Evolutionary conservation across 2,888 invertebrate genomes (phyloP).

Genomic region (Apamea crenata): DNA sequence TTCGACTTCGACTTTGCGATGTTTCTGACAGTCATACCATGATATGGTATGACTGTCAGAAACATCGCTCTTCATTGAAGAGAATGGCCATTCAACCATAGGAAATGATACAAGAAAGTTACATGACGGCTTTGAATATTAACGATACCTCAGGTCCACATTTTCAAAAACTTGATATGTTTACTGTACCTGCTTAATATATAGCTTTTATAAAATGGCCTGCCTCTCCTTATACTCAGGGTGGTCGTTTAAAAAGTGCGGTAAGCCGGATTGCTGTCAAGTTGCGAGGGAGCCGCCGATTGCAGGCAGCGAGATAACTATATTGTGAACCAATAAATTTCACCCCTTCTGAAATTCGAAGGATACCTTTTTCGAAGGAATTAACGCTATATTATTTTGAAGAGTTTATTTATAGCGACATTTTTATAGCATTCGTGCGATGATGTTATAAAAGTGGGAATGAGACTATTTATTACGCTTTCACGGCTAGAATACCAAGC

Average conservation of each 20-base stretch:
- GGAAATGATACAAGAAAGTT: neutral
- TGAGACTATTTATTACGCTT: constrained; percentile 1
- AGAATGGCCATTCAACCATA: neutral
- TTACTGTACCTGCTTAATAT: neutral
- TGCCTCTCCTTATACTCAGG: constrained; percentile 19
- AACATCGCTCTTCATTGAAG: no score
- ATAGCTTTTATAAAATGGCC: neutral
- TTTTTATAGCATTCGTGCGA: constrained; percentile 16
- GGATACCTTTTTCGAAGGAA: constrained; percentile 23
- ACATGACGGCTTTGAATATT: neutral
- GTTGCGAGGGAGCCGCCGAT: constrained; percentile 33
- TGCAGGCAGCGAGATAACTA: constrained; percentile 47
- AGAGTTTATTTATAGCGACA: constrained; percentile 18
- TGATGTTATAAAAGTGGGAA: constrained; percentile 32
- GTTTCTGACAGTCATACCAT: no score
- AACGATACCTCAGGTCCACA: neutral
- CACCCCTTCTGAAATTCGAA: constrained; percentile 35
- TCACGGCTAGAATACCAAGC: neutral
- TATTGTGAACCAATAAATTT: constrained; percentile 59
- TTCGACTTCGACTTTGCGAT: no score
- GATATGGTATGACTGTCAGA: no score
- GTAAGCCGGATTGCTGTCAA: constrained; percentile 56
- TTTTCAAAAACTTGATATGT: neutral
- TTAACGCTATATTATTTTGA: constrained; percentile 45
- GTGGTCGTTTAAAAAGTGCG: constrained; percentile 38